These are phyloP conservation scores for Bombus superbus DNA, from an alignment of 1,140 invertebrate species.

Conservation along the genomic window DNA sequence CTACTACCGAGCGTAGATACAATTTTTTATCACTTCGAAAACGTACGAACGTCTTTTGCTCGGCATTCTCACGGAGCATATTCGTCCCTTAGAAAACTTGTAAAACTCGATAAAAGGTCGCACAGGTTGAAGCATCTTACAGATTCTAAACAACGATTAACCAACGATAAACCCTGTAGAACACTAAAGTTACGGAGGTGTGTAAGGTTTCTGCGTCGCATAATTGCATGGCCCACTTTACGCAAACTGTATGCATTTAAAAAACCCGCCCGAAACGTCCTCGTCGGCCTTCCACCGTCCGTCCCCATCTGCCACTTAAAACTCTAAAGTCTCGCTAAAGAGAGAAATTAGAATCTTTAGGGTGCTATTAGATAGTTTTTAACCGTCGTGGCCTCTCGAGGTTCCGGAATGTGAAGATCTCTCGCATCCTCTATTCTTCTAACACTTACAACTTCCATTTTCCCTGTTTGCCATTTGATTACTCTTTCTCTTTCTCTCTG, in stretches of 20 bases:
- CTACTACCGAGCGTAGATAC: not conserved
- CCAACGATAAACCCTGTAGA: not conserved
- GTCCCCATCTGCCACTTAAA: not conserved
- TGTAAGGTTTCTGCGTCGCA: not conserved
- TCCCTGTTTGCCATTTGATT: not conserved
- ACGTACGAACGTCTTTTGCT: not conserved
- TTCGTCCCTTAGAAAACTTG: not conserved
- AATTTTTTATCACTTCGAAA: not conserved
- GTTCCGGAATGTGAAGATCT: not conserved
- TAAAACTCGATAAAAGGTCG: not conserved
- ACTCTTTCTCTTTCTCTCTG: not conserved
- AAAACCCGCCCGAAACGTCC: not conserved
- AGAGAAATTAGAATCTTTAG: conserved; percentile 20
- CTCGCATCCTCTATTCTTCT: not conserved
- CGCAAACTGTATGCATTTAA: not conserved
- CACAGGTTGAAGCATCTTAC: not conserved
- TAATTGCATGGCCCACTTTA: conserved; percentile 2
- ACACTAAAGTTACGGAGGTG: not conserved
- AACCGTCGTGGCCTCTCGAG: not conserved
- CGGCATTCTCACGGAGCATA: not conserved
- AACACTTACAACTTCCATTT: not conserved
- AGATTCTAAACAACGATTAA: conserved; percentile 8
- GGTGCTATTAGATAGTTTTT: not conserved
- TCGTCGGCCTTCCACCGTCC: not conserved
- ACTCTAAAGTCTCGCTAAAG: not conserved